Base-by-base conservation (phyloP, 2,888 invertebrate species). In the Xestia c-nigrum region DNA sequence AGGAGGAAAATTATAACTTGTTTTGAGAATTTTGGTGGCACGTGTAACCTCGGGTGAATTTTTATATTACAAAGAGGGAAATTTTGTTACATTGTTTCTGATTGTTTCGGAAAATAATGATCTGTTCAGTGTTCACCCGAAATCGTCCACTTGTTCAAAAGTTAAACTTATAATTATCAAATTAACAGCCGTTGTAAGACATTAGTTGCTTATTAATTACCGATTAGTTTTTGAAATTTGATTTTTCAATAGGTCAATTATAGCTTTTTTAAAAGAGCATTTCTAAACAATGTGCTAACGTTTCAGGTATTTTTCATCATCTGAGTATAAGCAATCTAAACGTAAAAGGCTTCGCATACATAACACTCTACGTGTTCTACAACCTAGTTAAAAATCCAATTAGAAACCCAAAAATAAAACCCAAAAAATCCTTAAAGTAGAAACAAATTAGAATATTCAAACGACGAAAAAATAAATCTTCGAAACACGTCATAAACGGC, bases 401-500 rank as follows among this genome's bases (percentile, higher is more conserved):
- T 40, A 38, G 57, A 73, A 64, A 63, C 19, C 7, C 40, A 16
- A 67, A 63, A 70, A 70, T 65, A 24, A 74, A 61, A 63, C n/a
- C 16, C 4, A 16, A 19, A 59, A 61, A 19, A 61, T 61, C 38
- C 61, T 5, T 38, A 61, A 19, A 66, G 19, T 14, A 31, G 12
- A 71, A 85, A 68, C 74, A 47, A 78, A 64, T 72, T 79, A 80
- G 70, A 81, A 80, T 78, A 87, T 74, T 77, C 65, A 80, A 80
- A 78, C 76, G 73, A 80, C 72, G 68, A 68, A 69, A 74, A 84
- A 82, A 73, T 72, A 81, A 78, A 86, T 79, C 78, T 81, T 71
- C 85, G 78, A 81, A 85, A 86, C 86, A 85, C 85, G 73, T 86
- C 87, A 78, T 93, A 91, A 92, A 90, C 90, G 89, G 93, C 91